Evolutionary conservation across 2,113 vertebrate genomes (phyloP), one percentile per base, ranked within the genome.

Genomic region (Planiliza haematocheilus): DNA sequence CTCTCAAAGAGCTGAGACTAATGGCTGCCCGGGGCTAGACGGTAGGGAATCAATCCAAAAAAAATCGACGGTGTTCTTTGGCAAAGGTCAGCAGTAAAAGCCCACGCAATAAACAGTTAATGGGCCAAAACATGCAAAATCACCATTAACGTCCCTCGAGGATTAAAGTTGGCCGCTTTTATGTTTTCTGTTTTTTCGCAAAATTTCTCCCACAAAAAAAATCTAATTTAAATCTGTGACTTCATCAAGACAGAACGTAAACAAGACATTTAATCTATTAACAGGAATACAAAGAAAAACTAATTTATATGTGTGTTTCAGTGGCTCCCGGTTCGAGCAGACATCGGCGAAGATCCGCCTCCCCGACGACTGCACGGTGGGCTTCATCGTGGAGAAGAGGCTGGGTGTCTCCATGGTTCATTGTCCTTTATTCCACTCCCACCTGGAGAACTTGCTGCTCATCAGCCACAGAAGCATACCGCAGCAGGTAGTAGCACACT

Each of bases 311-410:
- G 12, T 48, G 34, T 36, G 2, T 65, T 48, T 41, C 81, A 97
- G 97, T 0, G 95, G 96, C 51, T 79, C 84, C 14, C 91, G 74
- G 76, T 97, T 98, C 1, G 60, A 95, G 90, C 88, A 87, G 82
- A 97, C 95, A 0, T 96, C 96, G 0, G 94, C 94, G 2, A 91
- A 81, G 39, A 99, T 98, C 86, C 94, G 95, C 36, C 93, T 98
- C 62, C 96, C 96, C 0, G 97, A 98, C 0, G 96, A 98, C 92
- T 97, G 96, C 73, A 97, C 96, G 0, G 91, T 98, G 82, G 96
- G 96, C n/a, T 99, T 97, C 81, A 98, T 98, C 11, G 73, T 97
- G 0, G 96, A 97, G 88, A 92, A 90, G 72, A 91, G 94, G 70
- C 91, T 98, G 0, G 95, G 95, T 0, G 77, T 93, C 56, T 93